A percentile compares a stretch with the other conserved stretches of the same genome.
Conservation (phyloP, 2,113 vertebrate species). For the Amblyopsis rosae region DNA sequence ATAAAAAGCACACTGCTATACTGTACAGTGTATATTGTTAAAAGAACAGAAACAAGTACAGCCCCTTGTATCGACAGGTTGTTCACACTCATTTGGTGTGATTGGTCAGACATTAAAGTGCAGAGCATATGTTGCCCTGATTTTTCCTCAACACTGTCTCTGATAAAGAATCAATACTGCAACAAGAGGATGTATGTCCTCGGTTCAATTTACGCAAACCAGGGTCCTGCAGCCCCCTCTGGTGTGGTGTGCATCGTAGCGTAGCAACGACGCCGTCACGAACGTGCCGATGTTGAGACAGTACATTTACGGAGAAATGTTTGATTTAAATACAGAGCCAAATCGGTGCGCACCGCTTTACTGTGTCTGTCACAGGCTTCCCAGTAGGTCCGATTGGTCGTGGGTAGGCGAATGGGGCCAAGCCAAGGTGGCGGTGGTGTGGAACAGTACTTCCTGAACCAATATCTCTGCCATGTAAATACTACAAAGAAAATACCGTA, state of each 20-base stretch:
- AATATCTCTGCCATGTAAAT: constrained; percentile 27
- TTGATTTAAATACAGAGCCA: constrained; percentile 44
- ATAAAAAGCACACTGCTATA: too few species aligned
- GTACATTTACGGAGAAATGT: constrained; percentile 33
- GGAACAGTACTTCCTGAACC: too few species aligned
- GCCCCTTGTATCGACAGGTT: constrained; percentile 4
- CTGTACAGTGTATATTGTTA: background rate
- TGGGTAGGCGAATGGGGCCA: constrained; percentile 51
- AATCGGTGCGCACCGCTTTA: constrained; percentile 48
- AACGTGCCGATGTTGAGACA: constrained; percentile 26
- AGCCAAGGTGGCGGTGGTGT: too few species aligned
- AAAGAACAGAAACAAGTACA: background rate
- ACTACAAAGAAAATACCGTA: background rate
- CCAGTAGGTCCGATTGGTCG: constrained; percentile 65
- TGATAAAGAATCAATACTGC: constrained; percentile 30
- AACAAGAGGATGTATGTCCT: constrained; percentile 15
- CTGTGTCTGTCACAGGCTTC: constrained; percentile 62
- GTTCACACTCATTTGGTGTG: constrained; percentile 9
- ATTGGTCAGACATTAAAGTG: constrained; percentile 13
- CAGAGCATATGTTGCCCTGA: constrained; percentile 13
- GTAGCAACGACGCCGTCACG: constrained; percentile 13
- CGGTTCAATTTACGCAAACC: constrained; percentile 13
- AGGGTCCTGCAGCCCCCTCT: constrained; percentile 11
- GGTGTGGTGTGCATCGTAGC: background rate
- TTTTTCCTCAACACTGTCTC: constrained; percentile 12